phyloP scores from a whole-genome alignment of 2,797 vertebrate genomes.

The Tamandua tetradactyla region DNA sequence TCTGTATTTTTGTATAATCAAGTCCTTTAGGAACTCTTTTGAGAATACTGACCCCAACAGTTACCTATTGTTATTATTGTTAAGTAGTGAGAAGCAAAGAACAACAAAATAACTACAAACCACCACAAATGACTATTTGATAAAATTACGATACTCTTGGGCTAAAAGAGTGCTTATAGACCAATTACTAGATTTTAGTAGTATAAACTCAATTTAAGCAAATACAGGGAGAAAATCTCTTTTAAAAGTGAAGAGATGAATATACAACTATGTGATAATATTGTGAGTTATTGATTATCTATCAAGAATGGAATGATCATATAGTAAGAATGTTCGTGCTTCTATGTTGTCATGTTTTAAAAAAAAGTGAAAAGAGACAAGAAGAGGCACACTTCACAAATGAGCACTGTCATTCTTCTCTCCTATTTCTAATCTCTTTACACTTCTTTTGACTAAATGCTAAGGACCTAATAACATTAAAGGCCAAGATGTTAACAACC shows the following conservation, averaged over 20 bases:
- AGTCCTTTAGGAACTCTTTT: conserved; percentile 7
- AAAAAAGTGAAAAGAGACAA: background rate
- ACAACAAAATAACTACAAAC: background rate
- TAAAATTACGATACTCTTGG: conserved; percentile 43
- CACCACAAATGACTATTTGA: background rate
- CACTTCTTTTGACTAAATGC: background rate
- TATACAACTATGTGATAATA: too few species aligned
- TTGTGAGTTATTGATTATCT: too few species aligned
- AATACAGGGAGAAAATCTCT: background rate
- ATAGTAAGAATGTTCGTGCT: too few species aligned
- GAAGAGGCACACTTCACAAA: background rate
- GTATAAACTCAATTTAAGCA: background rate
- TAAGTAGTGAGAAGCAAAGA: conserved; percentile 12
- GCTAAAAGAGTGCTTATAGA: background rate
- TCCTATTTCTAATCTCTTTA: background rate
- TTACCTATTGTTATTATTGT: background rate
- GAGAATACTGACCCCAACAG: background rate
- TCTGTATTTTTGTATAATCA: background rate
- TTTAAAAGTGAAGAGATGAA: conserved; percentile 14
- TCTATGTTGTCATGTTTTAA: too few species aligned
- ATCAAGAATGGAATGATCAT: too few species aligned
- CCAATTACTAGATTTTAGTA: background rate
- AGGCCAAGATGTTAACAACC: background rate
- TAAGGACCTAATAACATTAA: background rate
- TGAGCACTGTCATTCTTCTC: background rate